phyloP scores from a whole-genome alignment of 1,140 invertebrate species.

The Aphelenchoides besseyi region DNA sequence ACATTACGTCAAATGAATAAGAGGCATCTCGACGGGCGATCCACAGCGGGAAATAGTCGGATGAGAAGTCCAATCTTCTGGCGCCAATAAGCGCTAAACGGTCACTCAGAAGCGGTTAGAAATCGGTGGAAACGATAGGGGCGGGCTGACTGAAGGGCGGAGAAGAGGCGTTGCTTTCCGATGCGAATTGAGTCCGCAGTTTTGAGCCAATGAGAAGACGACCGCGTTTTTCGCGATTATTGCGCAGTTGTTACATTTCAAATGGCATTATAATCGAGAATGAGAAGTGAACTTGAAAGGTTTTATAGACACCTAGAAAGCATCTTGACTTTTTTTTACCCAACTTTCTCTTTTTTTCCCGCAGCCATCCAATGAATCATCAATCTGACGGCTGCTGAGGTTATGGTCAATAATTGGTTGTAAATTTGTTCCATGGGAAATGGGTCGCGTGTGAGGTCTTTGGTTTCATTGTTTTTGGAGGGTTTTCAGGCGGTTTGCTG shows the following conservation, averaged over 20 bases:
- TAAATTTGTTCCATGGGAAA: not conserved
- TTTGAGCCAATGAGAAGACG: not conserved
- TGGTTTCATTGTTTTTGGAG: not conserved
- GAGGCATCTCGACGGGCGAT: too few relatives aligned
- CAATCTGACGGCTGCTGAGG: not conserved
- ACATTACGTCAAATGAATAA: too few relatives aligned
- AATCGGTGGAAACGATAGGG: too few relatives aligned
- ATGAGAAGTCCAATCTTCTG: too few relatives aligned
- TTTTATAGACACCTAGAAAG: too few relatives aligned
- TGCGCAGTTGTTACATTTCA: not conserved
- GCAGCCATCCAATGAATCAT: too few relatives aligned
- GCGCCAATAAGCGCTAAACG: too few relatives aligned
- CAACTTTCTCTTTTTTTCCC: too few relatives aligned
- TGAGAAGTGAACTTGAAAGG: not conserved
- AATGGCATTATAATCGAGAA: not conserved
- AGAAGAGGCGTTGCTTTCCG: not conserved
- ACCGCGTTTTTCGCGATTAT: not conserved
- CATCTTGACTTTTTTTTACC: too few relatives aligned
- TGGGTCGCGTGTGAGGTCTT: not conserved
- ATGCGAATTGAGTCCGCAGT: not conserved
- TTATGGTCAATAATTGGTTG: not conserved
- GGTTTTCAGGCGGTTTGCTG: not conserved
- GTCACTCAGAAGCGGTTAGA: too few relatives aligned
- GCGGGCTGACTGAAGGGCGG: too few relatives aligned
- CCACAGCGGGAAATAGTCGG: too few relatives aligned